phyloP scores from a whole-genome alignment of 2,797 vertebrate genomes.

The Protonibea diacanthus region DNA sequence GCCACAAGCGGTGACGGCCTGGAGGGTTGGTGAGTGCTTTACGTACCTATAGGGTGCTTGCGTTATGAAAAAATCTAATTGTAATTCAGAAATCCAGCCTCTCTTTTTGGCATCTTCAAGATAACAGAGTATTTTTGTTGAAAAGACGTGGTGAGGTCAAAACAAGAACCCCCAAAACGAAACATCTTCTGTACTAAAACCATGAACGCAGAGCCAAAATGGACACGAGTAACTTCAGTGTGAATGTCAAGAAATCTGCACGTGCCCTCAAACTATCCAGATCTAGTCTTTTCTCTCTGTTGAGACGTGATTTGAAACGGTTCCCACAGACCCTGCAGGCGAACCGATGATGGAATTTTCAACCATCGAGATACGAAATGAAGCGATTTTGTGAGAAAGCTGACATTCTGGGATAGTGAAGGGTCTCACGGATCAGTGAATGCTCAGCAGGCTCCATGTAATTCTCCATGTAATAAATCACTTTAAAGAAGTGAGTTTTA shows the following conservation, averaged over 20 bases:
- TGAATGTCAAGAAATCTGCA: neutral
- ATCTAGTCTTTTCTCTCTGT: neutral
- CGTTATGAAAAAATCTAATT: too few species aligned
- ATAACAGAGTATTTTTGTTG: too few species aligned
- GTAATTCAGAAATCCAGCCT: too few species aligned
- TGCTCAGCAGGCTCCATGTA: conserved; percentile 27
- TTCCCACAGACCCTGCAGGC: conserved; percentile 29
- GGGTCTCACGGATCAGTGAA: conserved; percentile 29
- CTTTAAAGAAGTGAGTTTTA: conserved; percentile 30
- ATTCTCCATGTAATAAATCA: conserved; percentile 44
- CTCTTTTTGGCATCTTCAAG: too few species aligned
- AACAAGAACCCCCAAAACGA: too few species aligned
- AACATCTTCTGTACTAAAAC: too few species aligned
- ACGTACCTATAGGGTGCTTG: too few species aligned
- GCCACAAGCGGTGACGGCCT: too few species aligned
- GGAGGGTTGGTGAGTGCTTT: too few species aligned
- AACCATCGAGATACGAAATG: conserved; percentile 26
- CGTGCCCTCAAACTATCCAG: neutral
- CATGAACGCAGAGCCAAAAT: neutral
- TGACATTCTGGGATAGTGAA: conserved; percentile 19
- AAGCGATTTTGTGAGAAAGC: conserved; percentile 29
- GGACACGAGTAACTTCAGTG: neutral
- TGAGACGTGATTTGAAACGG: conserved; percentile 3
- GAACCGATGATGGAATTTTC: conserved; percentile 13
- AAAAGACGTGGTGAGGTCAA: too few species aligned